phyloP scores from a whole-genome alignment of 2,888 invertebrate genomes.

The Encarsia formosa region DNA sequence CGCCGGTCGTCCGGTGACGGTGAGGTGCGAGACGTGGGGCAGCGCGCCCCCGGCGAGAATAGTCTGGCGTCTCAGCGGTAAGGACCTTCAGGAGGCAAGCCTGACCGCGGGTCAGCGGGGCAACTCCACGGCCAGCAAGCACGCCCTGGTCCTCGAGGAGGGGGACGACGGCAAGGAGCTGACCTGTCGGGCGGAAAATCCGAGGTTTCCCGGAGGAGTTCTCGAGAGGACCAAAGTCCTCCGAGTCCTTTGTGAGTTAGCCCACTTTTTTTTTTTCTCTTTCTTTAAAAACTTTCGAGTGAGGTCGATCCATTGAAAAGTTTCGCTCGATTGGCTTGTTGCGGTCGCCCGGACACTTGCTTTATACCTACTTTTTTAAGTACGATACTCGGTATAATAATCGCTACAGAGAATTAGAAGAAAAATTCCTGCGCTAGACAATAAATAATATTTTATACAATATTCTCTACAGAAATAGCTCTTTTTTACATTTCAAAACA shows the following conservation, averaged over 20 bases:
- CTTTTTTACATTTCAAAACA: too few relatives aligned
- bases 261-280: too few relatives aligned
- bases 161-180: conserved; percentile 80
- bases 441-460: too few relatives aligned
- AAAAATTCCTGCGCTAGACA: too few relatives aligned
- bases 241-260: conserved; percentile 77
- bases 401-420: too few relatives aligned
- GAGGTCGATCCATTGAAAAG: too few relatives aligned
- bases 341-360: too few relatives aligned
- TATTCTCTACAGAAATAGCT: too few relatives aligned
- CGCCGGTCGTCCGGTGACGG: conserved; percentile 69
- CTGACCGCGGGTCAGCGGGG: conserved; percentile 53
- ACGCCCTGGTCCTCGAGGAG: conserved; percentile 70
- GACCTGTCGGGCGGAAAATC: conserved; percentile 81
- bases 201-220: conserved; percentile 77
- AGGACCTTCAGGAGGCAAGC: conserved; percentile 61
- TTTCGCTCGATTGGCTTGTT: too few relatives aligned
- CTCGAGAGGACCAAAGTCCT: conserved; percentile 73
- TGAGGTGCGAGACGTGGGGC: conserved; percentile 76
- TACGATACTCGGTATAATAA: too few relatives aligned
- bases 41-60: conserved; percentile 80
- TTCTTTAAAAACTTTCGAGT: too few relatives aligned
- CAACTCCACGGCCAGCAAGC: conserved; percentile 65
- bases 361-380: too few relatives aligned
- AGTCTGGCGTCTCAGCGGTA: conserved; percentile 73